Base-by-base conservation (phyloP, 2,888 invertebrate genomes). In the Hymenopus coronatus region DNA sequence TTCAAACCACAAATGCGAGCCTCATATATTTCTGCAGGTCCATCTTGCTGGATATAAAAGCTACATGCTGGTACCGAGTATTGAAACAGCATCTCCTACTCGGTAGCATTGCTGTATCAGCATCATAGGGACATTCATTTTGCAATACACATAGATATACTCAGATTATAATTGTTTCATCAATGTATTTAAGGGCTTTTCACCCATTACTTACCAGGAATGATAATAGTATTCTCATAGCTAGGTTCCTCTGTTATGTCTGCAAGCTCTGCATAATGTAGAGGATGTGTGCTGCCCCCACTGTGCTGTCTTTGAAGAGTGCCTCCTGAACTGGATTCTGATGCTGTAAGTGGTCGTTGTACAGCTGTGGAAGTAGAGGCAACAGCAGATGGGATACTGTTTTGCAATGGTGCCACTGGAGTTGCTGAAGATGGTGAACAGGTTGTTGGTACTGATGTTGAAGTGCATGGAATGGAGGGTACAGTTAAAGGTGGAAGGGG, bases 221-320 rank as follows among this genome's bases (percentile, higher is more conserved):
- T 93, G 88, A 94, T 93, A 89, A 93, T 93, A 83, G 94, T 94
- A 91, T 94, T 94, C 90, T 94, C 94, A 91, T 94, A 94, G 91
- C 94, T 94, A 82, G 94, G 94, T 90, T 94, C 94, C 91, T 94
- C 93, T 0, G 92, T 91, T 82, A 92, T 92, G 83, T 93, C 93
- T 82, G 91, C 91, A 28, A 92, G 91, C 88, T 92, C 92, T 27
- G 92, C 91, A 84, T 91, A 92, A 84, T 91, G 90, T 12, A 90
- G 83, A 28, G 90, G 88, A 54, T 90, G 90, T n/a, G 90, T 40
- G 83, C 86, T 89, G 15, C 90, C 91, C 9, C 89, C 90, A 88
- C 91, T 91, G 30, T 90, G 90, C 82, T 90, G 90, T 81, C 91
- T 88, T 85, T 90, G 91, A 81, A 90, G 89, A 54, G 89, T 85